A percentile compares a stretch with the other conserved stretches of the same genome.
Evolutionary conservation across 2,113 vertebrate genomes (phyloP).

Genomic region (Xenopus laevis): DNA sequence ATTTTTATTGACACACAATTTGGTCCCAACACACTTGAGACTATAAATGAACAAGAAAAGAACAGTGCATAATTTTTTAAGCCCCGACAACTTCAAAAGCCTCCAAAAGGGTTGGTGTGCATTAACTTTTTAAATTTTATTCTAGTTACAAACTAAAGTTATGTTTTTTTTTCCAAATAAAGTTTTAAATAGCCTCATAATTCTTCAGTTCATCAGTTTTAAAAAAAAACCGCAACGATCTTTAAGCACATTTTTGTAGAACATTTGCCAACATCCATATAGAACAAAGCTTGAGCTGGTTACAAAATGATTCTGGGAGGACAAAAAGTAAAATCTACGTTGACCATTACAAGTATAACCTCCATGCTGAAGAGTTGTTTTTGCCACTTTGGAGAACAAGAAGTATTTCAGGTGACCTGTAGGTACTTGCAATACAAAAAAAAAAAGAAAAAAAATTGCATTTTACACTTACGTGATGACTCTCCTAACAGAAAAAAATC

Average conservation of each 20-base stretch:
- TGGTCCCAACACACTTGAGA: slow-evolving; percentile 81
- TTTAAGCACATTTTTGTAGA: background rate
- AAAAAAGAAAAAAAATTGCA: background rate
- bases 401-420: slow-evolving; percentile 58
- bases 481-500: slow-evolving; percentile 48
- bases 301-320: slow-evolving; percentile 6
- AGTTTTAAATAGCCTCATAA: slow-evolving; percentile 17
- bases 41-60: slow-evolving; percentile 61
- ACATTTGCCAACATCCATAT: slow-evolving; percentile 15
- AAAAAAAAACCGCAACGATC: slow-evolving; percentile 4
- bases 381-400: slow-evolving; percentile 36
- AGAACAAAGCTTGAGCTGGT: background rate
- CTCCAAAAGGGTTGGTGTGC: slow-evolving; percentile 20
- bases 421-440: slow-evolving; percentile 49
- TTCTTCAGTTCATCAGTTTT: background rate
- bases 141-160: slow-evolving; percentile 19
- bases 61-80: slow-evolving; percentile 52
- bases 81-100: slow-evolving; percentile 27
- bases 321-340: slow-evolving; percentile 43
- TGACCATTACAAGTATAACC: slow-evolving; percentile 21
- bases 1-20: slow-evolving; percentile 88
- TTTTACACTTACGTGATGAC: background rate
- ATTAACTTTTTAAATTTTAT: slow-evolving; percentile 11
- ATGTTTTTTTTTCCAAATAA: slow-evolving; percentile 25
- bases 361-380: slow-evolving; percentile 24